phyloP scores from a whole-genome alignment of 2,797 vertebrate genomes.

The Tinamus major region DNA sequence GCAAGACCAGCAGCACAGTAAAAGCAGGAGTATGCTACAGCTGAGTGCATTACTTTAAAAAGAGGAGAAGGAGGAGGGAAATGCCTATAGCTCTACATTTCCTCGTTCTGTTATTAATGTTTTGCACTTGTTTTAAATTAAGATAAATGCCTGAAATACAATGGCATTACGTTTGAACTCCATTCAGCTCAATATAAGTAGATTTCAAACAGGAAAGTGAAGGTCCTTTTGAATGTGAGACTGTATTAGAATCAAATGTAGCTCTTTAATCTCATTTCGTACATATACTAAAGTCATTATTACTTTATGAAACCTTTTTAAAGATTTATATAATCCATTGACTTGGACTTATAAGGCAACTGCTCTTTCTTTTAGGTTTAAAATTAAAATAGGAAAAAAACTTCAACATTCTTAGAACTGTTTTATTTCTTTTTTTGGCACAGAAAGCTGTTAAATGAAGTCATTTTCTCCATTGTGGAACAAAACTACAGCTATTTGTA shows the following conservation, averaged over 20 bases:
- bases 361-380: slow-evolving; percentile 63
- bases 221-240: slow-evolving; percentile 72
- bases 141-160: slow-evolving; percentile 70
- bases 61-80: not conserved
- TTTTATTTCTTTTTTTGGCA: slow-evolving; percentile 66
- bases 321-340: slow-evolving; percentile 71
- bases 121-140: slow-evolving; percentile 69
- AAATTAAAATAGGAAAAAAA: slow-evolving; percentile 59
- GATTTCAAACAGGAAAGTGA: slow-evolving; percentile 68
- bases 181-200: slow-evolving; percentile 55
- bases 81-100: slow-evolving; percentile 30
- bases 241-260: slow-evolving; percentile 70
- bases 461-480: slow-evolving; percentile 55
- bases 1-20: not conserved
- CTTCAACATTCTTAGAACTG: slow-evolving; percentile 43
- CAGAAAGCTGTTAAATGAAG: slow-evolving; percentile 61
- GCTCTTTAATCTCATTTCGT: slow-evolving; percentile 73
- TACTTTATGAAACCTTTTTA: slow-evolving; percentile 72
- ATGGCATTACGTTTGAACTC: slow-evolving; percentile 72
- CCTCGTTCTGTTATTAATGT: slow-evolving; percentile 56
- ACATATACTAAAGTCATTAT: slow-evolving; percentile 74
- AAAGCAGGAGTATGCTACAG: not conserved
- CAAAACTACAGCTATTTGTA: slow-evolving; percentile 20
- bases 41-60: not conserved
- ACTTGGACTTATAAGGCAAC: slow-evolving; percentile 57